These are phyloP conservation scores for Sycophila texana DNA, from an alignment of 2,888 invertebrate species.

Conservation along the genomic window DNA sequence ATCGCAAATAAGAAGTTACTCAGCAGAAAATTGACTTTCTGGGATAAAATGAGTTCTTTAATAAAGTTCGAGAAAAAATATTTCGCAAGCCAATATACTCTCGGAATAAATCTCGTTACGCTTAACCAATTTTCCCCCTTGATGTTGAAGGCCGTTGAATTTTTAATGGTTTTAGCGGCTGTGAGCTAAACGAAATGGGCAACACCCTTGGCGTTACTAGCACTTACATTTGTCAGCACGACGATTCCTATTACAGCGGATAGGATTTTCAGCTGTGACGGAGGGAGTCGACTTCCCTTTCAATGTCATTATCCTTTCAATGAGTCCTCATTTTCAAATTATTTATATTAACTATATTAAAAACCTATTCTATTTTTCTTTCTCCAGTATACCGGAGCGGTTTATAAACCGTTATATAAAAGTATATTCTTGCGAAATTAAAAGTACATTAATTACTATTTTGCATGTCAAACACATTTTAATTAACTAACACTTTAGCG, in stretches of 20 bases:
- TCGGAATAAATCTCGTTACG: conserved; percentile 32
- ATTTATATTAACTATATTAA: conserved; percentile 1
- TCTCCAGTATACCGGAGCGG: too few species aligned
- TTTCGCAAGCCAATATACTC: conserved; percentile 25
- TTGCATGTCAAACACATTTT: too few species aligned
- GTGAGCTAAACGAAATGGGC: conserved; percentile 58
- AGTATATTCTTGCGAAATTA: too few species aligned
- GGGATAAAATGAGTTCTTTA: background rate
- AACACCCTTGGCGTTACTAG: conserved; percentile 67
- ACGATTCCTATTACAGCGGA: conserved; percentile 74
- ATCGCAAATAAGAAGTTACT: conserved; percentile 34
- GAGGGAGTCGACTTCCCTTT: conserved; percentile 38
- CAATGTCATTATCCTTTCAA: conserved; percentile 7
- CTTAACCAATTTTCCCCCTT: conserved; percentile 41
- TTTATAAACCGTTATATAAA: too few species aligned
- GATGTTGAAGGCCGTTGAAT: conserved; percentile 49
- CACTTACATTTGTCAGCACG: conserved; percentile 74
- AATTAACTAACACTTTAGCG: too few species aligned
- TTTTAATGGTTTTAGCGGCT: conserved; percentile 53
- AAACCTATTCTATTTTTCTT: too few species aligned
- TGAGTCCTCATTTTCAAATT: conserved; percentile 3
- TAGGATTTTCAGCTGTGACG: conserved; percentile 69
- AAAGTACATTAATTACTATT: too few species aligned
- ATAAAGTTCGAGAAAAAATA: conserved; percentile 40
- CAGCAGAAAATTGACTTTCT: conserved; percentile 38